phyloP scores from a whole-genome alignment of 2,113 vertebrate genomes.

The Rattus rattus region DNA sequence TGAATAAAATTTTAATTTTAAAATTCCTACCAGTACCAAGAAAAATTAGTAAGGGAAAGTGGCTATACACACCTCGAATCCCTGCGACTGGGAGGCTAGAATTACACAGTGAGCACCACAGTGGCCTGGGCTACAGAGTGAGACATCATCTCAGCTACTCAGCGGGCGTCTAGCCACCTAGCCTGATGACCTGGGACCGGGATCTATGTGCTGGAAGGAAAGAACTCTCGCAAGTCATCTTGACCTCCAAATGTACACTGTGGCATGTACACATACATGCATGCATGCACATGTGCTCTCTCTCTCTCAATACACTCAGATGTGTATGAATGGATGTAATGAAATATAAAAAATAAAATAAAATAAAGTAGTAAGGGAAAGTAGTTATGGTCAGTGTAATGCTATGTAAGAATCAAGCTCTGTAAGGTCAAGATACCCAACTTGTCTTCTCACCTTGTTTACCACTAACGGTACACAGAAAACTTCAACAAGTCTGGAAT shows the following conservation, averaged over 20 bases:
- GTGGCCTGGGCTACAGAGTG: neutral
- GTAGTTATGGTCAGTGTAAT: neutral
- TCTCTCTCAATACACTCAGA: too few relatives aligned
- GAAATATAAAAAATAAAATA: neutral
- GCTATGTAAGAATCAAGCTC: neutral
- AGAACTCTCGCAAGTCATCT: neutral
- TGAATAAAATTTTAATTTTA: conserved; percentile 26
- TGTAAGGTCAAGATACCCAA: neutral
- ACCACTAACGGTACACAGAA: neutral
- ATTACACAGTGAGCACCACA: neutral
- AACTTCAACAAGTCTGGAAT: neutral
- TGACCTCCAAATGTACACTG: neutral
- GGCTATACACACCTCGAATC: neutral
- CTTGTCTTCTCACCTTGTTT: neutral
- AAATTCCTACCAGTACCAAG: neutral
- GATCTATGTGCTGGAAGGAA: neutral
- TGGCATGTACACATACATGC: neutral
- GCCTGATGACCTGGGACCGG: neutral
- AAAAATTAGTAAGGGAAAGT: neutral
- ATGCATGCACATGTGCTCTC: too few relatives aligned
- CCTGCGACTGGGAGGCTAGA: neutral
- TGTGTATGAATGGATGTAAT: neutral
- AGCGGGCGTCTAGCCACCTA: neutral
- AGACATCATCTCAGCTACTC: neutral
- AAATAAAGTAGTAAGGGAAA: neutral